Base-by-base conservation (phyloP, 2,888 invertebrate species). In the Nephrotoma appendiculata region DNA sequence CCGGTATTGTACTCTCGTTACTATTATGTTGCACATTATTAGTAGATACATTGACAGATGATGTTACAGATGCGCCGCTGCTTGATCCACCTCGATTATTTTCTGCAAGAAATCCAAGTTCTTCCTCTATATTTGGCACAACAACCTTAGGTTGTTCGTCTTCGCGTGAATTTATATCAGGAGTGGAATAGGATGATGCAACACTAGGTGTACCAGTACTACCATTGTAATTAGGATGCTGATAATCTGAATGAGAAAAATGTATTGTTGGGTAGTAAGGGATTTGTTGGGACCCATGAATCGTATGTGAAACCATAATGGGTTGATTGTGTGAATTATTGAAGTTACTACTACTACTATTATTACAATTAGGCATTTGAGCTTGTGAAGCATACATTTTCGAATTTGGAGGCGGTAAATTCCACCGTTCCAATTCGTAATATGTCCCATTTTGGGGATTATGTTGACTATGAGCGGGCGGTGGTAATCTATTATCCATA, bases 71-170 rank as follows among this genome's bases (percentile, higher is more conserved):
- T 83, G 83, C 41, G 9, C 84, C 41, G 15, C 83, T n/a, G 44
- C 87, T 88, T 85, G 83, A 87, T 0, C 86, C 87, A 43, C 87
- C 86, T n/a, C 87, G 88, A 45, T 87, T 88, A 19, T 90, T 90
- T 92, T 94, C 94, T 89, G 95, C 94, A 91, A 96, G 93, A 92
- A 96, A 96, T 91, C 95, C 95, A 90, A 97, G 93, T 92, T 97
- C 97, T 92, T 97, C 96, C 92, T 96, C 96, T 91, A 97, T 96
- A 92, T 96, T 96, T 89, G 96, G 96, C 90, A 96, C 96, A 89
- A 96, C 96, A 89, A 96, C 96, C 93, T 96, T 96, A 89, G 95
- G 95, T 92, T 95, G 94, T 90, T 95, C 95, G 91, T 94, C 89
- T 86, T 90, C 89, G 52, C 86, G 52, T 19, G 45, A 48, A 57